A percentile compares a stretch with the other conserved stretches of the same genome.
These are phyloP conservation scores for Leptoclinus maculatus DNA, from an alignment of 2,797 vertebrate genomes.

Conservation along the genomic window DNA sequence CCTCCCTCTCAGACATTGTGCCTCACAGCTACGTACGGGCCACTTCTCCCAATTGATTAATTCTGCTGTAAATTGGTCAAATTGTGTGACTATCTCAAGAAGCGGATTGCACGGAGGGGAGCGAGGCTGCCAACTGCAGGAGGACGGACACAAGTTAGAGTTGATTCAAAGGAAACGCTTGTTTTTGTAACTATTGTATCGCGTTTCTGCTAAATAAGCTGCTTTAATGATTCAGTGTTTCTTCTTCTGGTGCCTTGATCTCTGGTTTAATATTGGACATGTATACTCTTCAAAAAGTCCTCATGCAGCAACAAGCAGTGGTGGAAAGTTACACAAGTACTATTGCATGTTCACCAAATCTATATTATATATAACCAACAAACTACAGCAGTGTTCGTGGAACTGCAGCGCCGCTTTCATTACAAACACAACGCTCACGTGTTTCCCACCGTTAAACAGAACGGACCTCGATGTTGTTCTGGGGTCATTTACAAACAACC, in stretches of 20 bases:
- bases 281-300: background rate
- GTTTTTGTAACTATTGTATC: background rate
- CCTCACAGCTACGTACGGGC: conserved; percentile 67
- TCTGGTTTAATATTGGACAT: background rate
- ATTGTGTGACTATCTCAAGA: conserved; percentile 78
- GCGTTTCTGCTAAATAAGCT: background rate
- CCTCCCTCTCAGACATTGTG: conserved; percentile 51
- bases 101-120: conserved; percentile 31
- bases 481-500: too few species aligned
- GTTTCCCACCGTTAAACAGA: too few species aligned
- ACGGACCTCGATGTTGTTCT: background rate
- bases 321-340: background rate
- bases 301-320: background rate
- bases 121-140: conserved; percentile 31
- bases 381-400: too few species aligned
- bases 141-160: conserved; percentile 54
- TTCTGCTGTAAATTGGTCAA: conserved; percentile 72
- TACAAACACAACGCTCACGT: too few species aligned
- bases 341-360: background rate
- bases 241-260: background rate
- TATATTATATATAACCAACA: background rate
- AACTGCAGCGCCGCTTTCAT: too few species aligned
- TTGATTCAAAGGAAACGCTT: conserved; percentile 34
- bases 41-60: conserved; percentile 72
- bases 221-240: background rate